These are phyloP conservation scores for Acromyrmex echinatior DNA, from an alignment of 1,140 invertebrate genomes.

Conservation along the genomic window DNA sequence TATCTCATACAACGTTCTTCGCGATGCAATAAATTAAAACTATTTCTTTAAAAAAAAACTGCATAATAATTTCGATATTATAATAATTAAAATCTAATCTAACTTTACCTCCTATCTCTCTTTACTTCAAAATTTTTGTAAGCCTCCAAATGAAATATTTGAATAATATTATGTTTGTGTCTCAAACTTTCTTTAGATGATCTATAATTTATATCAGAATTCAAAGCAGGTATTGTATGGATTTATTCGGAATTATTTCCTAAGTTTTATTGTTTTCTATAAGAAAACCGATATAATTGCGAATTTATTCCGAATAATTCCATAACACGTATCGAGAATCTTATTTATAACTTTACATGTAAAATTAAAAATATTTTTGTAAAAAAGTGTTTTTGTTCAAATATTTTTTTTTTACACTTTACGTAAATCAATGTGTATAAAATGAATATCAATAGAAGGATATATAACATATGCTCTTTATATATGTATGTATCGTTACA, in stretches of 20 bases:
- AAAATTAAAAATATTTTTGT: no score
- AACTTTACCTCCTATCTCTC: background rate
- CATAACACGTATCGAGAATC: no score
- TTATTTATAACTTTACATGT: no score
- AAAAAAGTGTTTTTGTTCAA: no score
- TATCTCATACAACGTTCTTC: background rate
- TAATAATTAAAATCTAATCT: background rate
- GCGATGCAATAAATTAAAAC: background rate
- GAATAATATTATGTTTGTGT: background rate
- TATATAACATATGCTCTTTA: background rate
- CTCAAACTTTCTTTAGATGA: background rate
- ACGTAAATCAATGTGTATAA: background rate
- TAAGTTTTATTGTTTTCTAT: no score
- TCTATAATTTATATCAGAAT: background rate
- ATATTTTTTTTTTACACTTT: no score
- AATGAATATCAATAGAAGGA: background rate
- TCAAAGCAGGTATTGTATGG: background rate
- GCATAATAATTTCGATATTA: background rate
- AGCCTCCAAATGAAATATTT: background rate
- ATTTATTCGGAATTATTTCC: no score
- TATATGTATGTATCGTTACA: no score
- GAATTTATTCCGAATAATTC: no score
- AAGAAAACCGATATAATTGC: no score
- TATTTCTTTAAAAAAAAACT: background rate
- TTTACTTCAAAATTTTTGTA: background rate